These are phyloP conservation scores for Amblyornis subalaris DNA, from an alignment of 2,113 vertebrate genomes.

Conservation along the genomic window DNA sequence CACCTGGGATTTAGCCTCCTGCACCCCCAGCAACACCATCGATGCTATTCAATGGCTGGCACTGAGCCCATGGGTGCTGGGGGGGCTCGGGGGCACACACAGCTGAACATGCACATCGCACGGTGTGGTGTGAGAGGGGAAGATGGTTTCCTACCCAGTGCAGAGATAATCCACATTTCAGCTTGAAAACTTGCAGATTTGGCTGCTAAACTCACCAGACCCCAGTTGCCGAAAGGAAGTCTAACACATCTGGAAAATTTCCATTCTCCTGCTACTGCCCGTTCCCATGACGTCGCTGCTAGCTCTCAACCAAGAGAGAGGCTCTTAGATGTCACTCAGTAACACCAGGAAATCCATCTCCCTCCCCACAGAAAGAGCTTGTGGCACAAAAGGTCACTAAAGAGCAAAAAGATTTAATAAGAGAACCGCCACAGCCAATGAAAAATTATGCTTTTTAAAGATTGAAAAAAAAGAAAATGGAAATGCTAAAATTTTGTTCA, in stretches of 20 bases:
- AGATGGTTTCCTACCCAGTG: background rate
- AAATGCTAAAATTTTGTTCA: background rate
- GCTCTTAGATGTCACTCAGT: background rate
- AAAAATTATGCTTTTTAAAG: background rate
- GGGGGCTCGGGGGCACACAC: background rate
- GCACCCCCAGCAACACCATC: background rate
- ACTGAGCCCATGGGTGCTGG: background rate
- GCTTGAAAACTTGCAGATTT: background rate
- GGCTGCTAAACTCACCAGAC: background rate
- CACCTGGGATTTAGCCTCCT: background rate
- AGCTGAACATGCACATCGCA: rapidly evolving
- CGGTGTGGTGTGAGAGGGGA: background rate
- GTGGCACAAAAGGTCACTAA: background rate
- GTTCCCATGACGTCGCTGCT: background rate
- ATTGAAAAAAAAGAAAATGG: background rate
- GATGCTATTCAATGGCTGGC: background rate
- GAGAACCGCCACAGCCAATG: background rate
- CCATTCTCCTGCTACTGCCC: background rate
- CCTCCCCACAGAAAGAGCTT: background rate
- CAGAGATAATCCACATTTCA: background rate
- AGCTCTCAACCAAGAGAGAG: background rate
- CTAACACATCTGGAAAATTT: background rate
- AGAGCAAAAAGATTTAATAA: background rate
- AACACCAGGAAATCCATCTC: background rate
- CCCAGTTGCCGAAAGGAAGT: background rate